Conservation (phyloP, 2,888 invertebrate genomes). For the Balanococcus diminutus region DNA sequence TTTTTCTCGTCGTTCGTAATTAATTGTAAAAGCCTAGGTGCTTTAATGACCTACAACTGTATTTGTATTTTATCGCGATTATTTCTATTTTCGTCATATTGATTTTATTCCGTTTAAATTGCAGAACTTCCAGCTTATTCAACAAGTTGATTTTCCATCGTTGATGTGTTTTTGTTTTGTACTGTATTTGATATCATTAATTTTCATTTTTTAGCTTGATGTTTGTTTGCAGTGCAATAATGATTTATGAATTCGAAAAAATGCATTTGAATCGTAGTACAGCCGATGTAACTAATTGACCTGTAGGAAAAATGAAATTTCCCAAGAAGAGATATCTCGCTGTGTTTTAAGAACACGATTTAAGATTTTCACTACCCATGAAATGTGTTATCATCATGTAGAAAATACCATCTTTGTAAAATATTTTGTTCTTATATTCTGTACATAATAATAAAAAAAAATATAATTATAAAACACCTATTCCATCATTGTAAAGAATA, state of each 20-base stretch:
- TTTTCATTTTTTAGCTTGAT: not conserved
- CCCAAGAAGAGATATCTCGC: not conserved
- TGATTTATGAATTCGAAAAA: not conserved
- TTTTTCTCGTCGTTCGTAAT: not conserved
- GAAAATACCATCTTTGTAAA: not conserved
- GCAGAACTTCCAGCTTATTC: not conserved
- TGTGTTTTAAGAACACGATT: not conserved
- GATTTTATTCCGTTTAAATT: not conserved
- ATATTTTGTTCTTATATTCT: not conserved
- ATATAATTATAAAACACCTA: not conserved
- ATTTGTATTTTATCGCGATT: not conserved
- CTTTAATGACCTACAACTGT: not conserved
- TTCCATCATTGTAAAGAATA: not conserved
- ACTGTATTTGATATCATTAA: not conserved
- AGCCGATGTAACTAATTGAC: not conserved
- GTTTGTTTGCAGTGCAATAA: not conserved
- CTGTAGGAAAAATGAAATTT: not conserved
- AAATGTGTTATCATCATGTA: not conserved
- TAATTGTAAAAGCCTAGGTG: not conserved
- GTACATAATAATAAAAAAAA: constrained; percentile 1
- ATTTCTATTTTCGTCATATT: not conserved
- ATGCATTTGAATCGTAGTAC: not conserved
- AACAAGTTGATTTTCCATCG: not conserved
- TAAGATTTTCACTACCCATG: not conserved
- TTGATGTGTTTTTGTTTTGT: not conserved